Base-by-base conservation (phyloP, 2,113 vertebrate species). In the Sapayoa aenigma region DNA sequence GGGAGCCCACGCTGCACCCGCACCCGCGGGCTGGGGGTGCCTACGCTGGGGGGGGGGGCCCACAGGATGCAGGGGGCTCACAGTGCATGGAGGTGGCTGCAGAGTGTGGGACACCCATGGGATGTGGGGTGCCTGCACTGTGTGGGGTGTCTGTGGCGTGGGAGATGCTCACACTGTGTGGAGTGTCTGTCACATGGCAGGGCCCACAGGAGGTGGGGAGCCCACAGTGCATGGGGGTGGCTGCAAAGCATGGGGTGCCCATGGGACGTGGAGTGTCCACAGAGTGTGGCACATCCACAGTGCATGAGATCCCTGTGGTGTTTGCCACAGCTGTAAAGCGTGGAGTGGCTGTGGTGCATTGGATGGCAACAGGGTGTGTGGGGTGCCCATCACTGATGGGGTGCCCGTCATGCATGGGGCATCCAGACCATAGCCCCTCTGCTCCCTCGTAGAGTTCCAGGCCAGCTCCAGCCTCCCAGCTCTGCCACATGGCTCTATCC, bases 311-410 rank as follows among this genome's bases (percentile, higher is more conserved):
- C 14, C 9, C 30, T 2, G 22, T 37, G 52, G 33, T 46, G 65
- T 37, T 44, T 55, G 71, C 50, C 6, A 1, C 4, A 7, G 49
- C 23, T 6, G 24, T 3, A 16, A 6, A 21, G 39, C 4, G 7
- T 22, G 58, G 41, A 56, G 63, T 13, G 44, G 44, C 56, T 9
- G 0, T 1, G 7, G 78, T 17, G 21, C 42, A 2, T 1, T 6
- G 37, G 23, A 9, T n/a, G 52, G 33, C 42, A 5, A 1, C 14
- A 6, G 68, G 12, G 44, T 28, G 60, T 2, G 1, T 66, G 47
- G 14, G 15, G 1, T 6, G 5, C 31, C 9, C 0, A 0, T 13
- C 17, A 3, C 8, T 23, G 42, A 9, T 12, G 24, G 8, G 41
- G 39, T 41, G 53, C 15, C 14, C 1, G 0, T 12, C 24, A n/a